Base-by-base conservation (phyloP, 2,113 vertebrate species). In the Clupea harengus region DNA sequence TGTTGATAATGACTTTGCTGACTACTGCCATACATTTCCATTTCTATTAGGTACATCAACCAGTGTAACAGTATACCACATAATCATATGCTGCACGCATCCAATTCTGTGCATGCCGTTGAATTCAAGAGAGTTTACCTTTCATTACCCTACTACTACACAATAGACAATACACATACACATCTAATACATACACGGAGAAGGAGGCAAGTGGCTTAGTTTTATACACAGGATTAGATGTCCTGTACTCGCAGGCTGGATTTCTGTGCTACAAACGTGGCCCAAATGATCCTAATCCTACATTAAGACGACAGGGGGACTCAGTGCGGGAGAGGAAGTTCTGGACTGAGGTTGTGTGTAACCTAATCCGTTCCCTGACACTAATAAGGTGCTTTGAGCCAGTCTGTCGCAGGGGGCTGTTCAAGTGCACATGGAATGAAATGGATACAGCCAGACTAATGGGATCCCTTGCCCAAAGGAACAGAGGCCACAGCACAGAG, bases 381-480 rank as follows among this genome's bases (percentile, higher is more conserved):
- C 64, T 67, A 67, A 67, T 67, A 39, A 32, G 72, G 72, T 18
- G 72, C 72, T 39, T 39, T 78, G 72, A 78, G 72, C 11, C 28
- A 78, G 72, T 32, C 72, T 39, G 13, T 78, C 72, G 13, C 72
- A 78, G 72, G 72, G 28, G 72, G 72, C 28, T 39, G 11, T 78
- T 44, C 72, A 78, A 39, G 25, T 17, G 72, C 11, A 78, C 72
- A 78, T 67, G 22, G 72, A 78, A 78, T 78, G 32, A 78, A 78
- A 78, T 78, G 72, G 72, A 78, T 78, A 78, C 20, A 60, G 54
- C 54, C 54, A 60, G 18, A 60, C 54, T 60, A 60, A 60, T 60
- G 54, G 54, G 4, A 60, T 60, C 20, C 54, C 54, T 60, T 60
- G 54, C 54, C 20, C 54, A 60, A 22, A 60, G 54, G 54, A 60